Conservation (phyloP, 2,797 vertebrate species). For the Picus viridis region DNA sequence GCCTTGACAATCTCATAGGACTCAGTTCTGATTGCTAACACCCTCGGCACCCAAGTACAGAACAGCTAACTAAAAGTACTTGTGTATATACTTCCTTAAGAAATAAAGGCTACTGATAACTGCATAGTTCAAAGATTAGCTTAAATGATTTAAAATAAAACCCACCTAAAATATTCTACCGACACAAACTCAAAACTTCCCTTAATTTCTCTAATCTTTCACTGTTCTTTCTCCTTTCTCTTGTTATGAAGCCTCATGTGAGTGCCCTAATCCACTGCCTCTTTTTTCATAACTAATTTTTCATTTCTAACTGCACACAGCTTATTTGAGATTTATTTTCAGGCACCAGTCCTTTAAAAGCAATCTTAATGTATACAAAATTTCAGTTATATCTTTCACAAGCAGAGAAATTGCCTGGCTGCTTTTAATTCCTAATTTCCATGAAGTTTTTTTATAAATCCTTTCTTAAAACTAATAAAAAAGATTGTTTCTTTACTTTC, state of each 20-base stretch:
- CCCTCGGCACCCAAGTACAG: neutral
- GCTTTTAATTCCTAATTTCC: neutral
- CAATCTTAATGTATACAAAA: neutral
- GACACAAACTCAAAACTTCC: neutral
- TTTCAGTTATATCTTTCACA: neutral
- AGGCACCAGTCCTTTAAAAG: neutral
- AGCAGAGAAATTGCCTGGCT: neutral
- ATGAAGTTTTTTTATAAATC: neutral
- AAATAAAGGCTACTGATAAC: neutral
- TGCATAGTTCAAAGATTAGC: neutral
- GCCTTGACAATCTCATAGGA: neutral
- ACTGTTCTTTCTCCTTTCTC: neutral
- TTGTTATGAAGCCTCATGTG: neutral
- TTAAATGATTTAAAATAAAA: neutral
- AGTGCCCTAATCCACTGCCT: neutral
- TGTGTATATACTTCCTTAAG: neutral
- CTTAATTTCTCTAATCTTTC: neutral
- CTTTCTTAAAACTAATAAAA: conserved; percentile 3
- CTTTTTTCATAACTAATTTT: neutral
- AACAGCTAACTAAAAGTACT: neutral
- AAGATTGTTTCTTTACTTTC: neutral
- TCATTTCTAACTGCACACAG: neutral
- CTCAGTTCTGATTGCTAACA: neutral
- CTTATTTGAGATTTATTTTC: neutral
- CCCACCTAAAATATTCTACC: neutral